Percentiles rank a stretch among this genome's conserved stretches.
Conservation (phyloP, 2,797 vertebrate genomes). For the Vipera latastei region DNA sequence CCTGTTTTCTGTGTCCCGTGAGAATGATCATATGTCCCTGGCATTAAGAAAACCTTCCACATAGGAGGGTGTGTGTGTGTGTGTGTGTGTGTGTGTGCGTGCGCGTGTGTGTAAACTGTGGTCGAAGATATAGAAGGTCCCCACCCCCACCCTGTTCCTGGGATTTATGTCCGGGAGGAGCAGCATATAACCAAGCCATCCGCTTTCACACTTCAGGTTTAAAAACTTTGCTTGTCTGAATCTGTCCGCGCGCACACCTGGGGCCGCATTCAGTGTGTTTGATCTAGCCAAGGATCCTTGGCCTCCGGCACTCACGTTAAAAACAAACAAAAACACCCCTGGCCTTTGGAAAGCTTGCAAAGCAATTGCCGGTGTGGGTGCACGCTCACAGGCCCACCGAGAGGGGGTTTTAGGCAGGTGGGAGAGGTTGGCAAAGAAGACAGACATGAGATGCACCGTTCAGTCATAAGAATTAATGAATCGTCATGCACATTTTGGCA, state of each 20-base stretch:
- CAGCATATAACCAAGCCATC: slow-evolving; percentile 44
- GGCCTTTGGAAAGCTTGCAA: slow-evolving; percentile 50
- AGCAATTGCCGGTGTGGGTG: slow-evolving; percentile 1
- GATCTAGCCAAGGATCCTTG: not conserved
- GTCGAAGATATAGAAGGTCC: slow-evolving; percentile 62
- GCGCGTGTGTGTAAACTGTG: slow-evolving; percentile 60
- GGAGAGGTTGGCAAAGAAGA: slow-evolving; percentile 27
- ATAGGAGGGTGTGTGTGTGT: slow-evolving; percentile 40
- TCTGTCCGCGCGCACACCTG: slow-evolving; percentile 33
- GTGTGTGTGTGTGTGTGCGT: slow-evolving; percentile 38
- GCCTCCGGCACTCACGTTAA: not conserved
- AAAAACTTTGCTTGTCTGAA: slow-evolving; percentile 64
- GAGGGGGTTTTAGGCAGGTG: not conserved
- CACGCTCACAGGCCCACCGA: not conserved
- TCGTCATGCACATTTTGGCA: slow-evolving; percentile 58
- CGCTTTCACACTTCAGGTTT: slow-evolving; percentile 55
- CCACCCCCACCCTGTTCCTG: slow-evolving; percentile 49
- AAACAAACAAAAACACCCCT: slow-evolving; percentile 54
- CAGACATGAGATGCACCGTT: slow-evolving; percentile 53
- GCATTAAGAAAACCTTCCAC: slow-evolving; percentile 66
- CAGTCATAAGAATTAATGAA: slow-evolving; percentile 64
- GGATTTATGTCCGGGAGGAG: slow-evolving; percentile 64
- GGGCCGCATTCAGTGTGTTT: not conserved
- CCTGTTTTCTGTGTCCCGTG: slow-evolving; percentile 54
- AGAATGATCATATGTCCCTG: slow-evolving; percentile 72